Percentiles rank a stretch among this genome's conserved stretches.
Evolutionary conservation across 2,113 vertebrate species (phyloP).

Genomic region (Canis aureus): DNA sequence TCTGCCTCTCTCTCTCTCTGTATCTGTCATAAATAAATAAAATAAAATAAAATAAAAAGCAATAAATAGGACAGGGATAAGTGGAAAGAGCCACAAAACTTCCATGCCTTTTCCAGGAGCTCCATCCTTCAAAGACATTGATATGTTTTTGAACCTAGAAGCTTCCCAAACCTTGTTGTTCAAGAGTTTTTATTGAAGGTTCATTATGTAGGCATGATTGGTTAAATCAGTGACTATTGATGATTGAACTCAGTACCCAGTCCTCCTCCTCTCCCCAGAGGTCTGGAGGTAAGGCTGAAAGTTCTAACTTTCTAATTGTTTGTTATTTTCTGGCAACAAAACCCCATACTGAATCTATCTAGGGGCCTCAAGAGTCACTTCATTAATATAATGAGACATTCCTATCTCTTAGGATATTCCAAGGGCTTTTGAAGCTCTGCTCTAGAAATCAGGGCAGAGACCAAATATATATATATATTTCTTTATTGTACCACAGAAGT

Average conservation of each 20-base stretch:
- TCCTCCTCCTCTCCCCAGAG: not conserved
- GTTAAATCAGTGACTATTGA: not conserved
- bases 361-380: not conserved
- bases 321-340: not conserved
- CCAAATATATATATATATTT: not conserved
- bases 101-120: not conserved
- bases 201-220: not conserved
- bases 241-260: not conserved
- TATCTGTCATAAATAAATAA: no score
- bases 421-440: not conserved
- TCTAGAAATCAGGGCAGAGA: not conserved
- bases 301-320: not conserved
- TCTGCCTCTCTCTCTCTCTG: no score
- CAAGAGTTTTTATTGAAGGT: not conserved
- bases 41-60: no score
- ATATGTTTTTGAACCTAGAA: not conserved
- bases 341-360: not conserved
- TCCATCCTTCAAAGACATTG: accelerated
- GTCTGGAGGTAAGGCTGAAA: not conserved
- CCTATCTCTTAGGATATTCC: not conserved
- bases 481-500: not conserved
- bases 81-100: accelerated
- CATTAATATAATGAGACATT: not conserved
- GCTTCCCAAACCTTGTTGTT: not conserved
- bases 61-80: not conserved